phyloP scores from a whole-genome alignment of 2,113 vertebrate genomes.

The Solenodon paradoxus region DNA sequence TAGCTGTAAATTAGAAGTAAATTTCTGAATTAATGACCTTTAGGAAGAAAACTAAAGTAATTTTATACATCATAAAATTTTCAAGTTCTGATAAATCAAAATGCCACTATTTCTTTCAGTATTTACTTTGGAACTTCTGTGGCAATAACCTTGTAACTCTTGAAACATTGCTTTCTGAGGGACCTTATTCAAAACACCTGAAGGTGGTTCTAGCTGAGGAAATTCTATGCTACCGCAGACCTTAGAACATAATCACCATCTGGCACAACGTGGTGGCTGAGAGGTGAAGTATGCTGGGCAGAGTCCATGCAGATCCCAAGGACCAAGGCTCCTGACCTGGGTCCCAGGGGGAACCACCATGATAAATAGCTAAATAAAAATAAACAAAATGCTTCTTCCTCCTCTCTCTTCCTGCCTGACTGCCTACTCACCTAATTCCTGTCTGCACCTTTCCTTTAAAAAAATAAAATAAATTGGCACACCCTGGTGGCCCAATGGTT shows the following conservation, averaged over 20 bases:
- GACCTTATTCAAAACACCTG: not conserved
- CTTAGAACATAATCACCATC: not conserved
- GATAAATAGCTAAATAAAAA: too few species aligned
- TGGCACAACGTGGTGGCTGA: too few species aligned
- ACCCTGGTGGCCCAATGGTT: too few species aligned
- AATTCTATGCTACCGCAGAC: not conserved
- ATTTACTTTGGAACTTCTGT: not conserved
- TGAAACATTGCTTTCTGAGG: not conserved
- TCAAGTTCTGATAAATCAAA: not conserved
- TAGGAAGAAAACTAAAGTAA: not conserved
- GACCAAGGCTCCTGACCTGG: too few species aligned
- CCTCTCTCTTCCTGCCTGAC: too few species aligned
- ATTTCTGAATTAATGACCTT: slow-evolving; percentile 30
- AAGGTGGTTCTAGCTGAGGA: not conserved
- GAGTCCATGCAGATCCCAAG: too few species aligned
- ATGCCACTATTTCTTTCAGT: not conserved
- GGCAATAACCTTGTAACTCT: not conserved
- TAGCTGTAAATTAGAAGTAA: slow-evolving; percentile 7
- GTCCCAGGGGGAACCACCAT: too few species aligned
- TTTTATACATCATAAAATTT: not conserved
- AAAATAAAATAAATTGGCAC: too few species aligned
- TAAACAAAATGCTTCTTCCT: too few species aligned
- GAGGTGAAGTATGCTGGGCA: too few species aligned
- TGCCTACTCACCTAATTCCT: too few species aligned
- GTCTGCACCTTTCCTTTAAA: too few species aligned